Evolutionary conservation across 2,888 invertebrate genomes (phyloP), one percentile per base, ranked within the genome.

Genomic region (Pasiphila rectangulata): DNA sequence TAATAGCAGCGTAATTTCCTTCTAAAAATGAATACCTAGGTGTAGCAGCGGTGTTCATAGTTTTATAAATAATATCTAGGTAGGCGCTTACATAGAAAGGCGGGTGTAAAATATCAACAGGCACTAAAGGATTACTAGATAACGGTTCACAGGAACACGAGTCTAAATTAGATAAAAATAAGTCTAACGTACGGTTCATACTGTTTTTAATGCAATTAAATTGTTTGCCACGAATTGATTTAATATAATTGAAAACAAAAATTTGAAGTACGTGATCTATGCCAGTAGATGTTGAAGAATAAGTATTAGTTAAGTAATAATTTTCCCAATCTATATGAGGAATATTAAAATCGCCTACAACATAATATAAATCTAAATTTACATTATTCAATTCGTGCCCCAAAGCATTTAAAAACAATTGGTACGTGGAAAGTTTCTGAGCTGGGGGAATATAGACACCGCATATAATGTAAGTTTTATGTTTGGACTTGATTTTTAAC

Each of bases 321-420:
- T 21, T 7, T 17, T 36, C 12, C 35, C 23, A 23, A 5, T 23
- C 15, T 2, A 23, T 23, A 3, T 3, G 7, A 5, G 35, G 35
- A 12, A 36, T 1, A 15, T 36, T 36, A 12, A 36, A 36, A n/a
- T 36, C 35, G 13, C 35, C 35, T 3, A 36, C 21, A 36, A 36
- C 23, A 15, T 36, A 36, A 15, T 23, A 36, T 12, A 36, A 12
- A 6, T 36, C 21, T 15, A 36, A 36, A 3, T 9, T n/a, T 32
- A 32, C 3, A n/a, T 17, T 9, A 17, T 32, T n/a, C n/a, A 32
- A 12, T 32, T 32, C 32, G 3, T 32, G 4, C 7, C 17, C 2
- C 5, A 36, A n/a, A 2, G 35, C 6, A 1, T 36, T 13, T 4
- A 36, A 21, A 13, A 36, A 21, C 4, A 15, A 23, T 36, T 21